These are phyloP conservation scores for Pangasius krempfi DNA, from an alignment of 2,797 vertebrate genomes.

Conservation along the genomic window DNA sequence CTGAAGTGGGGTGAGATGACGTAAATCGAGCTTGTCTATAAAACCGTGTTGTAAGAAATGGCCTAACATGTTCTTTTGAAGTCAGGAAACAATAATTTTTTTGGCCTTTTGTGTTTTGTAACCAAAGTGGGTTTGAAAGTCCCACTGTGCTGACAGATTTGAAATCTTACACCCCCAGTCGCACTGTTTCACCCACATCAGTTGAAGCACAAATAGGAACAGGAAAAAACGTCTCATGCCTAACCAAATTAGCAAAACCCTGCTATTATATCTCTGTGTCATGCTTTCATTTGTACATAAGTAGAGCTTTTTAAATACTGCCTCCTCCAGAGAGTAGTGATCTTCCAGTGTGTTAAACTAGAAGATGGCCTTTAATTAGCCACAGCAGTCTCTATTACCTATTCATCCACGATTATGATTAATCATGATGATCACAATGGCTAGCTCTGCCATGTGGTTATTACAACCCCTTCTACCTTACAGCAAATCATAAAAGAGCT, in stretches of 20 bases:
- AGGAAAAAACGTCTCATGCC: slow-evolving; percentile 16
- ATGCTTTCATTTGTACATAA: background rate
- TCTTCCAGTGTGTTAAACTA: background rate
- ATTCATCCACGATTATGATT: background rate
- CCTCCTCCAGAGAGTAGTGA: background rate
- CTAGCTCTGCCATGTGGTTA: background rate
- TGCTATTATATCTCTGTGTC: background rate
- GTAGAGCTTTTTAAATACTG: background rate
- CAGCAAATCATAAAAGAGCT: background rate
- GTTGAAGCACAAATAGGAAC: background rate
- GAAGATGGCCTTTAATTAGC: background rate
- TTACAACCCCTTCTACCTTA: no score
- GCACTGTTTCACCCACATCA: slow-evolving; percentile 22
- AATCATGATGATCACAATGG: background rate
- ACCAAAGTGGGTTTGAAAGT: background rate
- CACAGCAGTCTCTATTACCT: background rate
- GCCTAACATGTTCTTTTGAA: slow-evolving; percentile 1
- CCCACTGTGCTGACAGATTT: slow-evolving; percentile 8
- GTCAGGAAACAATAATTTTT: background rate
- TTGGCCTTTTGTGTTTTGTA: background rate
- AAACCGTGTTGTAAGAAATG: background rate
- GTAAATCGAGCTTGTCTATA: background rate
- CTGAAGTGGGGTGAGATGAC: slow-evolving; percentile 4
- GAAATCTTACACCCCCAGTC: slow-evolving; percentile 7
- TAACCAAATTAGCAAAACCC: background rate